A percentile compares a stretch with the other conserved stretches of the same genome.
Conservation (phyloP, 2,113 vertebrate species). For the Lampris incognitus region DNA sequence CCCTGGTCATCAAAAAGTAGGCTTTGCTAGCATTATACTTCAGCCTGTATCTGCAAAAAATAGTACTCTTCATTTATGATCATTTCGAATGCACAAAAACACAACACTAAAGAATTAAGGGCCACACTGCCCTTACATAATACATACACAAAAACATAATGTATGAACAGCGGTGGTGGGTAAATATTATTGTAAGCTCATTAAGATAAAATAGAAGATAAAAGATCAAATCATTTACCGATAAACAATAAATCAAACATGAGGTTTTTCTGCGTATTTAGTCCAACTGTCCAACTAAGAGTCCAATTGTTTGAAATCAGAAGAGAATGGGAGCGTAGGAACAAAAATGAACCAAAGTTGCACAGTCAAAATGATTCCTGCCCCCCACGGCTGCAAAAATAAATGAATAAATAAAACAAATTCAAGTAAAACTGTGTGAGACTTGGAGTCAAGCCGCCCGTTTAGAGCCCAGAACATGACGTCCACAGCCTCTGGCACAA, state of each 20-base stretch:
- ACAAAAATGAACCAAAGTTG: not conserved
- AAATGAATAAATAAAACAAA: not conserved
- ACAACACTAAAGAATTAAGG: not conserved
- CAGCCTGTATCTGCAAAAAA: constrained; percentile 29
- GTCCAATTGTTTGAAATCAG: not conserved
- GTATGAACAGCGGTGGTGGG: too few relatives aligned
- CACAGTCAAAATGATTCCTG: constrained; percentile 13
- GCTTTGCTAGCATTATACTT: constrained; percentile 22
- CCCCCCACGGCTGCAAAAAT: constrained; percentile 4
- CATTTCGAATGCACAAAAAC: not conserved
- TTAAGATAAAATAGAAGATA: too few relatives aligned
- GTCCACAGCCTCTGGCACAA: too few relatives aligned
- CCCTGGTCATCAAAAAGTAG: constrained; percentile 44
- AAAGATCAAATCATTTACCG: too few relatives aligned
- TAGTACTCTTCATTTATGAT: constrained; percentile 14
- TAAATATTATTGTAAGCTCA: too few relatives aligned
- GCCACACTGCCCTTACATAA: too few relatives aligned
- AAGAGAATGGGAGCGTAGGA: constrained; percentile 2
- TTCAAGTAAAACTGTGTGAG: constrained; percentile 19
- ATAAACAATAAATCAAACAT: too few relatives aligned
- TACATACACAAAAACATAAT: too few relatives aligned
- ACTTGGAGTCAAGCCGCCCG: constrained; percentile 20
- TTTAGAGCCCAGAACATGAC: not conserved
- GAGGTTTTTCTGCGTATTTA: too few relatives aligned
- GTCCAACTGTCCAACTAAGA: not conserved